Percentiles rank a stretch among this genome's conserved stretches.
phyloP scores from a whole-genome alignment of 2,113 vertebrate species.

The Sprattus sprattus region DNA sequence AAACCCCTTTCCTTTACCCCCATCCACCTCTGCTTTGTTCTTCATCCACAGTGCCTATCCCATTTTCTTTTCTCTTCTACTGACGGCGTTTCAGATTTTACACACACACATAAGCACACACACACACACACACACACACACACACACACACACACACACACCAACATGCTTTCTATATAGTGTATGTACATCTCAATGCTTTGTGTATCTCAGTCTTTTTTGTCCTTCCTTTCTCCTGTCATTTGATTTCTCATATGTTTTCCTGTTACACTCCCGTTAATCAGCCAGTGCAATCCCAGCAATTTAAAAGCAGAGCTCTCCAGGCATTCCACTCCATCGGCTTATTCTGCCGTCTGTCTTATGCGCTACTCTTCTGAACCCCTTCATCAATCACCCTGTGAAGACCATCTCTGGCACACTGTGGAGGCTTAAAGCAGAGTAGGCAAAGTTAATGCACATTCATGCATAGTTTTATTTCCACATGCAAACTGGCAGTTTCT shows the following conservation, averaged over 20 bases:
- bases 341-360: not conserved
- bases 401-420: not conserved
- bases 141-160: not conserved
- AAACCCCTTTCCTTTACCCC: not conserved
- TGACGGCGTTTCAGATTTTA: conserved; percentile 44
- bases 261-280: not conserved
- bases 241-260: not conserved
- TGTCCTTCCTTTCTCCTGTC: not conserved
- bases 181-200: not conserved
- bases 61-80: conserved; percentile 60
- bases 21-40: conserved; percentile 56
- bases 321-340: not conserved
- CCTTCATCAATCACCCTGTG: not conserved
- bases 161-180: not conserved
- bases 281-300: not conserved
- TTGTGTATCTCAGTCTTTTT: not conserved
- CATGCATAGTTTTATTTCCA: not conserved
- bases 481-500: conserved; percentile 62
- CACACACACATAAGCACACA: conserved; percentile 28
- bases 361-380: not conserved
- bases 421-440: not conserved
- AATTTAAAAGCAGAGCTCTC: not conserved
- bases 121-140: not conserved
- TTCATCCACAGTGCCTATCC: conserved; percentile 44
- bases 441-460: not conserved